Evolutionary conservation across 2,797 vertebrate species (phyloP), one percentile per base, ranked within the genome.

Genomic region (Diglossa cyanea): DNA sequence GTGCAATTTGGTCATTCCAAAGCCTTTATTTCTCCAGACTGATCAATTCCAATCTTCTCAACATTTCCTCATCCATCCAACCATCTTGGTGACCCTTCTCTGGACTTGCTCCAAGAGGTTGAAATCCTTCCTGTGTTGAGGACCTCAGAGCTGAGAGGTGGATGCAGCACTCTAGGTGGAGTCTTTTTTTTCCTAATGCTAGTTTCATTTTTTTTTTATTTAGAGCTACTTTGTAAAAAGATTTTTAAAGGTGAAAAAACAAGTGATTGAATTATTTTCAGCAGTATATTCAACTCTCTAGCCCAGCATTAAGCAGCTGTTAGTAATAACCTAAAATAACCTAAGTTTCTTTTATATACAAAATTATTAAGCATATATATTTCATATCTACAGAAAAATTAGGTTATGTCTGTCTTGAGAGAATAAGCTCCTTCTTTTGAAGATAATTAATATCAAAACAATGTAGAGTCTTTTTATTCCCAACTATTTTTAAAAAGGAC

Each of bases 1-100:
- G 6, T 13, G 28, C 1, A 42, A 1, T 44, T 21, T 33, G 11
- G 17, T 44, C 17, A 26, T 8, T 19, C 17, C 0, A 0, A 70
- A 44, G 23, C 2, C 19, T 68, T 63, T 50, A 8, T 7, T 82
- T 57, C 57, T 50, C 17, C 11, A 76, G 14, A 10, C 5, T 82
- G 13, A 45, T 13, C 17, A 23, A 6, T 19, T 11, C 10, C 8
- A 51, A 13, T 11, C 12, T 2, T 63, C 17, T 70, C 57, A 76
- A n/a, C 2, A 3, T 39, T 50, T 63, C 14, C 42, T 63, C 11
- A 33, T 33, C n/a, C 24, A 21, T 45, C 14, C 14, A 51, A 1
- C 4, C 6, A 5, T 26, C 24, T 39, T 33, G n/a, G 3, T 39
- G 42, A 17, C 5, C 20, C 14, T 74, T 12, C 42, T 61, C 8